Conservation (phyloP, 2,888 invertebrate genomes). For the Spialia ferax region DNA sequence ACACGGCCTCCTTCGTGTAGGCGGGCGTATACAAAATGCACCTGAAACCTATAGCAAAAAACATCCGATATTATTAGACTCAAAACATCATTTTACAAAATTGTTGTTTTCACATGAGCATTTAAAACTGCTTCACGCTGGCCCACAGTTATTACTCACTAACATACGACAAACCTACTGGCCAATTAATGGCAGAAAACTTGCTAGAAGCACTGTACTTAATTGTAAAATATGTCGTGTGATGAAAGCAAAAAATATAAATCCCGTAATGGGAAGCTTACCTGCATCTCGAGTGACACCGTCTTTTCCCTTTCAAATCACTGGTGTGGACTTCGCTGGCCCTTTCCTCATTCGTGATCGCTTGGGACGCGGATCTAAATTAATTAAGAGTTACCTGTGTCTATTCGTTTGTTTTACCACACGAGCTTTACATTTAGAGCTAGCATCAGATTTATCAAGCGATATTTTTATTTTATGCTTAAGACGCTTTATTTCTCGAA, state of each 20-base stretch:
- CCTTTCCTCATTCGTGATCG: not conserved
- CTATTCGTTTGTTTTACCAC: not conserved
- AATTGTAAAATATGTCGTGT: not conserved
- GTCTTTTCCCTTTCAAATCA: not conserved
- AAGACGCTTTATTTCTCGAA: not conserved
- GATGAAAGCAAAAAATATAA: not conserved
- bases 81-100: not conserved
- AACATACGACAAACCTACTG: not conserved
- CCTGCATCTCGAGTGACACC: not conserved
- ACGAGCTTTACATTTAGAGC: not conserved
- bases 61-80: not conserved
- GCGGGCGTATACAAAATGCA: not conserved
- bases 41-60: not conserved
- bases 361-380: too few relatives aligned
- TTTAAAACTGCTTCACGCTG: not conserved
- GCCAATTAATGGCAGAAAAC: not conserved
- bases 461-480: not conserved
- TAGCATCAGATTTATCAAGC: not conserved
- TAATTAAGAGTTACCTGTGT: not conserved
- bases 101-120: not conserved
- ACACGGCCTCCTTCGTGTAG: not conserved
- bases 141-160: not conserved
- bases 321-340: constrained; percentile 7
- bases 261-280: constrained; percentile 6
- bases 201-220: not conserved